Conservation (phyloP, 2,797 vertebrate genomes). For the Falco naumanni region DNA sequence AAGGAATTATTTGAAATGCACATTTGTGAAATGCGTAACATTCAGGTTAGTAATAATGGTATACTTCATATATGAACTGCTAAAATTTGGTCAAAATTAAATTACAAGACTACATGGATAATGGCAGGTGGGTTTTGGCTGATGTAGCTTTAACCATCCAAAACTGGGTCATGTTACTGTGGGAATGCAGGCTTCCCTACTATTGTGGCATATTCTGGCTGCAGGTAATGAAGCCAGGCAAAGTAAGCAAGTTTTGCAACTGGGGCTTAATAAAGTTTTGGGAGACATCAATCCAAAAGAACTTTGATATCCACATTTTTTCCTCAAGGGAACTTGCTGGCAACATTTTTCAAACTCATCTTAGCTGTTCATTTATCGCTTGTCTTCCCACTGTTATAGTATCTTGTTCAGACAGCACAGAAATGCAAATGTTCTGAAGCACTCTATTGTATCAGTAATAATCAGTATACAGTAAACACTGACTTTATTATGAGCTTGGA, state of each 20-base stretch:
- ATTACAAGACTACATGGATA: not conserved
- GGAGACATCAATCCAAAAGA: not conserved
- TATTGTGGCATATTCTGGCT: not conserved
- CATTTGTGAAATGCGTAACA: not conserved
- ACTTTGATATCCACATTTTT: not conserved
- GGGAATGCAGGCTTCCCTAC: not conserved
- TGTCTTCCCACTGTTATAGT: not conserved
- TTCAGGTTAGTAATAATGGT: not conserved
- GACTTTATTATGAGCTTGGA: not conserved
- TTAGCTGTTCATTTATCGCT: not conserved
- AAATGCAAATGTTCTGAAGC: conserved; percentile 11
- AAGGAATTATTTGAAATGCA: not conserved
- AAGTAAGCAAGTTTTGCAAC: not conserved
- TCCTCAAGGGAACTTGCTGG: not conserved
- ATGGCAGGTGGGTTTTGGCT: not conserved
- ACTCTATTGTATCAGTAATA: not conserved
- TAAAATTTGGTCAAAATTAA: not conserved
- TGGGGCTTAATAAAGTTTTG: not conserved
- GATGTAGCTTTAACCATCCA: not conserved
- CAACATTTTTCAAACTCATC: not conserved
- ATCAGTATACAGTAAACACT: conserved; percentile 10
- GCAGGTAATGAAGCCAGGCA: not conserved
- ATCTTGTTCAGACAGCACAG: not conserved
- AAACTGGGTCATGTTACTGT: not conserved
- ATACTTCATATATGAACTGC: not conserved